phyloP scores from a whole-genome alignment of 2,113 vertebrate genomes.

The Ovibos moschatus region DNA sequence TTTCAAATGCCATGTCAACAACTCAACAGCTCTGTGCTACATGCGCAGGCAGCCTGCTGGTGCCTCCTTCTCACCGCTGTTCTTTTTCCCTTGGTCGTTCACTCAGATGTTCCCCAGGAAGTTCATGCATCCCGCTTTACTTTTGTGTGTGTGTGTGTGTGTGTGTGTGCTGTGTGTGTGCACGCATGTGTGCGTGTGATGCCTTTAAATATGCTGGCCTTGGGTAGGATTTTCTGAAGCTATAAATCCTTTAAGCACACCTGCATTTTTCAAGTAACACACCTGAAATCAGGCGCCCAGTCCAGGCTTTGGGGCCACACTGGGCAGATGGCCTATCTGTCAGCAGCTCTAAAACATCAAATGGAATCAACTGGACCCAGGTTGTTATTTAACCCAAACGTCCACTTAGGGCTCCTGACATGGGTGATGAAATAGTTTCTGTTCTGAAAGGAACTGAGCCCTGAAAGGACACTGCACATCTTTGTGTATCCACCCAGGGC shows the following conservation, averaged over 20 bases:
- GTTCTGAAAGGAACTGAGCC: neutral
- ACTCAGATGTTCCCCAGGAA: neutral
- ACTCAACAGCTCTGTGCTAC: neutral
- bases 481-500: neutral
- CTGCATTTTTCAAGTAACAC: neutral
- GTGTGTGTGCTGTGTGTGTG: neutral
- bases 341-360: neutral
- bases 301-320: neutral
- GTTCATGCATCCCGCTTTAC: neutral
- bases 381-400: neutral
- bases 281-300: neutral
- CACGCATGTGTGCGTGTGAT: rapidly evolving
- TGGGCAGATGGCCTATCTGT: neutral
- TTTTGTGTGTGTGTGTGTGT: neutral
- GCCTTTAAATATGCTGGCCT: neutral
- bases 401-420: neutral
- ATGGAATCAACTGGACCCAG: neutral
- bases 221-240: constrained; percentile 36
- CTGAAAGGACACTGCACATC: neutral
- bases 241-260: neutral
- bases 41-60: neutral
- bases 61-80: neutral
- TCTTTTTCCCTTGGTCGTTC: neutral
- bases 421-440: neutral
- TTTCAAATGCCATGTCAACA: neutral